Evolutionary conservation across 2,797 vertebrate species (phyloP).

Genomic region (Eleutherodactylus coqui): DNA sequence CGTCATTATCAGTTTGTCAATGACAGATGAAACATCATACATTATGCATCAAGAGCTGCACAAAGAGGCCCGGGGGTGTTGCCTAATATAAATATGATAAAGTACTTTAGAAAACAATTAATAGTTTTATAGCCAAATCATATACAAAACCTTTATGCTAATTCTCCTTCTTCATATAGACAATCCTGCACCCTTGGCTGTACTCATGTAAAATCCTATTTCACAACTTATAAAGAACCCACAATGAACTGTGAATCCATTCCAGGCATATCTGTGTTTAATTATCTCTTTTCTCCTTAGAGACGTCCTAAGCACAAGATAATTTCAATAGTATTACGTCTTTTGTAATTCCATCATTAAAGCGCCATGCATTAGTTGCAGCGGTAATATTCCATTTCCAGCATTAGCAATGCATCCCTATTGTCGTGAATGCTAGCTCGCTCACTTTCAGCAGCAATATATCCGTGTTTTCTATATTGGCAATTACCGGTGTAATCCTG

Average conservation of each 20-base stretch:
- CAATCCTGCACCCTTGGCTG: background rate
- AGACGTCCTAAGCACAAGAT: slow-evolving; percentile 18
- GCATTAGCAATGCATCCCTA: slow-evolving; percentile 12
- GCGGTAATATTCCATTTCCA: slow-evolving; percentile 22
- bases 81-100: background rate
- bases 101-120: background rate
- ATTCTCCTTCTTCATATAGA: background rate
- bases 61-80: background rate
- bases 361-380: background rate
- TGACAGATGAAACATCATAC: background rate
- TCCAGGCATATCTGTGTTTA: slow-evolving; percentile 33
- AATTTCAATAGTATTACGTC: slow-evolving; percentile 27
- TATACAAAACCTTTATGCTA: background rate
- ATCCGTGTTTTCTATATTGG: background rate
- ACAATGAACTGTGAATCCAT: slow-evolving; percentile 5
- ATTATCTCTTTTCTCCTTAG: slow-evolving; percentile 39
- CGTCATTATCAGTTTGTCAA: background rate
- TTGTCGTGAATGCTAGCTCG: background rate
- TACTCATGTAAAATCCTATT: background rate
- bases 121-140: background rate
- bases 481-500: slow-evolving; percentile 1
- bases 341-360: slow-evolving; percentile 29
- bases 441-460: background rate
- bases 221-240: background rate
- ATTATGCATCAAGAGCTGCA: background rate